Evolutionary conservation across 2,888 invertebrate genomes (phyloP).

Genomic region (Agonopterix arenella): DNA sequence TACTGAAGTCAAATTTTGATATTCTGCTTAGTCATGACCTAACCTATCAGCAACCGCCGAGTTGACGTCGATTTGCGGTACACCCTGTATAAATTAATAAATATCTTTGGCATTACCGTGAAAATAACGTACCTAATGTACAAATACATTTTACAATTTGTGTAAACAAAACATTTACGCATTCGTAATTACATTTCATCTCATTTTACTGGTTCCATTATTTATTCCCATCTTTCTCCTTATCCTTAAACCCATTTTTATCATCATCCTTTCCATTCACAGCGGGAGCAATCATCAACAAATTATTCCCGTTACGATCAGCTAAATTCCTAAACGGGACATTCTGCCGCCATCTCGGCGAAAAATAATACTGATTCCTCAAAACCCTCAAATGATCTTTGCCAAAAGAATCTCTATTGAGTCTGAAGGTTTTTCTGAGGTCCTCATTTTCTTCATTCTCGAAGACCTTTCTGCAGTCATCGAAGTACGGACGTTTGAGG

Average conservation of each 20-base stretch:
- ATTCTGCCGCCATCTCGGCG: conserved; percentile 58
- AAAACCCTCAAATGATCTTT: conserved; percentile 57
- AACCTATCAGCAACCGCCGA: no score
- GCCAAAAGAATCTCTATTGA: conserved; percentile 42
- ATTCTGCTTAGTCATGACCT: no score
- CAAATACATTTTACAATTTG: no score
- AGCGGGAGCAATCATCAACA: conserved; percentile 81
- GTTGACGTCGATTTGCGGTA: no score
- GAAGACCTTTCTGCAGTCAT: conserved; percentile 44
- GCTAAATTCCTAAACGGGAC: conserved; percentile 64
- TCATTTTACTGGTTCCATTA: no score
- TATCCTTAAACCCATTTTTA: conserved; percentile 21
- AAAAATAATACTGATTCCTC: conserved; percentile 58
- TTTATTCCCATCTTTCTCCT: conserved; percentile 21
- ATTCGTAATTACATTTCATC: no score
- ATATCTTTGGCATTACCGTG: no score
- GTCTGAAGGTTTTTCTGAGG: conserved; percentile 23
- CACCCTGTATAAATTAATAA: no score
- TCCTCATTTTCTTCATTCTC: conserved; percentile 67
- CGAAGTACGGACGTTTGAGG: conserved; percentile 50
- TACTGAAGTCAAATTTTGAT: no score
- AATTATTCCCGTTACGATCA: conserved; percentile 80
- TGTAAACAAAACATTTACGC: no score
- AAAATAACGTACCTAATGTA: no score
- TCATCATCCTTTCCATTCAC: conserved; percentile 32